Evolutionary conservation across 2,797 vertebrate genomes (phyloP).

Genomic region (Coregonus sp.): DNA sequence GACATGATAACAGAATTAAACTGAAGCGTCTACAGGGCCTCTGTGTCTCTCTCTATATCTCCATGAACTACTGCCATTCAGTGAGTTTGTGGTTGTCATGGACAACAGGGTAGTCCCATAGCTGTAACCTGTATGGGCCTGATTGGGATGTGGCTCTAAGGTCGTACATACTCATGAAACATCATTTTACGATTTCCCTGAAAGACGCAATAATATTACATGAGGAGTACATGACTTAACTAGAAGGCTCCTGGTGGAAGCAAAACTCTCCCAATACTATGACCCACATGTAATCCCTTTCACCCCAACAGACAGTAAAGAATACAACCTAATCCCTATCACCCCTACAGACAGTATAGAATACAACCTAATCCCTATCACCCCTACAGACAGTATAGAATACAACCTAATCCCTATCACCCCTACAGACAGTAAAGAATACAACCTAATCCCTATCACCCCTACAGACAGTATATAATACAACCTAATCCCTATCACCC

Average conservation of each 20-base stretch:
- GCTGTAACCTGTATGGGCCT: background rate
- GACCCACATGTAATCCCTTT: constrained; percentile 38
- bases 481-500: too few relatives aligned
- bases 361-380: too few relatives aligned
- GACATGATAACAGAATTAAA: background rate
- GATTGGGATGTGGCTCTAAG: background rate
- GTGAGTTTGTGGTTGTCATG: constrained; percentile 6
- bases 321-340: constrained; percentile 12
- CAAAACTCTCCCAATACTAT: constrained; percentile 49
- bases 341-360: too few relatives aligned
- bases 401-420: too few relatives aligned
- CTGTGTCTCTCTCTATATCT: constrained; percentile 19
- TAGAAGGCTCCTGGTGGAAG: constrained; percentile 26
- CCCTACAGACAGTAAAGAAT: too few relatives aligned
- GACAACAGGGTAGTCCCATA: background rate
- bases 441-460: too few relatives aligned
- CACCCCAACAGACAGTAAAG: background rate
- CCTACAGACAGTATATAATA: too few relatives aligned
- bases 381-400: constrained; percentile 10
- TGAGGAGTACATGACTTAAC: background rate
- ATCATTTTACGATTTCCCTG: background rate
- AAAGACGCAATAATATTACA: background rate
- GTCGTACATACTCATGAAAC: background rate
- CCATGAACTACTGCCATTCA: background rate
- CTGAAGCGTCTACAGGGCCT: background rate